These are phyloP conservation scores for Ruditapes philippinarum DNA, from an alignment of 1,140 invertebrate genomes.

Conservation along the genomic window DNA sequence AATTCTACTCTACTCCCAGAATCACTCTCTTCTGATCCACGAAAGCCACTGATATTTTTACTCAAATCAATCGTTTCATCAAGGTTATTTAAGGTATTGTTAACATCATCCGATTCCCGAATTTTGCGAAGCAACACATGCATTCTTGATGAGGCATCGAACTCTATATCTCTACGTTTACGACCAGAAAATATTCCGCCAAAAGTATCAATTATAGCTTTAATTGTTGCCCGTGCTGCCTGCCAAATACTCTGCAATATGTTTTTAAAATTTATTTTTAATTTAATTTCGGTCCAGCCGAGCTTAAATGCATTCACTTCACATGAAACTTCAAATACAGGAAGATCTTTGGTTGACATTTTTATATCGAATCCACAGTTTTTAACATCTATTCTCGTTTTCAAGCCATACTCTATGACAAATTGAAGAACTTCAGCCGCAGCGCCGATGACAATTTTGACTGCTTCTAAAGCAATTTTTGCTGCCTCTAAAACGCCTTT, in stretches of 20 bases:
- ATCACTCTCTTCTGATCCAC: too few relatives aligned
- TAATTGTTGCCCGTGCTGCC: slow-evolving; percentile 42
- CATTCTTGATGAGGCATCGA: too few relatives aligned
- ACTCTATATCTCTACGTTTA: too few relatives aligned
- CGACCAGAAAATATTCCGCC: too few relatives aligned
- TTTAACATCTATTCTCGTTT: slow-evolving; percentile 55
- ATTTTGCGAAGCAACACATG: too few relatives aligned
- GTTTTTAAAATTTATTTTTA: slow-evolving; percentile 61
- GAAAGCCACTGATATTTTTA: too few relatives aligned
- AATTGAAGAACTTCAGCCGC: slow-evolving; percentile 53
- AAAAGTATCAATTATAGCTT: too few relatives aligned
- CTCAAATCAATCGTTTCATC: too few relatives aligned
- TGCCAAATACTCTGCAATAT: slow-evolving; percentile 49
- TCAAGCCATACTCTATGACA: slow-evolving; percentile 51
- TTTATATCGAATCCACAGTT: slow-evolving; percentile 68
- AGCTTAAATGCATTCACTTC: slow-evolving; percentile 64
- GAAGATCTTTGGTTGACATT: slow-evolving; percentile 56
- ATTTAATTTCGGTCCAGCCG: slow-evolving; percentile 39
- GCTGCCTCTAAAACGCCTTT: slow-evolving; percentile 53
- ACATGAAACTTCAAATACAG: slow-evolving; percentile 66
- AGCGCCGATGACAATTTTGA: slow-evolving; percentile 52
- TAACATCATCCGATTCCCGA: too few relatives aligned
- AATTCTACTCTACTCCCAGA: too few relatives aligned
- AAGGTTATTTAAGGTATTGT: too few relatives aligned
- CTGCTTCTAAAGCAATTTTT: slow-evolving; percentile 47